Evolutionary conservation across 1,140 invertebrate genomes (phyloP).

Genomic region (Metopolophium dirhodum): DNA sequence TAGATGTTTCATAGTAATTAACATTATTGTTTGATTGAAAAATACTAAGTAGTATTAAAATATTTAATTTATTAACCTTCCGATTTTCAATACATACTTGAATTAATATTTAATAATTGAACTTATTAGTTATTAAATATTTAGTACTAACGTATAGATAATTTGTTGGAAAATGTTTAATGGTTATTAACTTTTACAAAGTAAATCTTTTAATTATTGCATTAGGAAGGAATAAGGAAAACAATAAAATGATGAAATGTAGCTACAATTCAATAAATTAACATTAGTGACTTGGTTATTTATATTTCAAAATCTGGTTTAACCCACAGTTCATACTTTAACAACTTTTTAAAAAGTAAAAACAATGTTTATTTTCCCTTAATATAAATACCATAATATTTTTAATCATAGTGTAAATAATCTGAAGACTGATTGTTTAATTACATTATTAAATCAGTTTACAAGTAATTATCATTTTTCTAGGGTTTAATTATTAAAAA

Average conservation of each 20-base stretch:
- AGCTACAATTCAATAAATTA: constrained; percentile 33
- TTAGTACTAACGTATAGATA: neutral
- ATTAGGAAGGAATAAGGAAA: constrained; percentile 20
- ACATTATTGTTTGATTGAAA: neutral
- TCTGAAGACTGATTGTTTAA: constrained; percentile 22
- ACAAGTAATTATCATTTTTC: constrained; percentile 34
- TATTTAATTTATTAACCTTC: neutral
- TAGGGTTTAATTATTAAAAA: constrained; percentile 36
- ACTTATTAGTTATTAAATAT: neutral
- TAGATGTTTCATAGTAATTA: neutral
- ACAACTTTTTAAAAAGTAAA: constrained; percentile 54
- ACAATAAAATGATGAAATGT: neutral
- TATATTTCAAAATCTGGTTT: constrained; percentile 52
- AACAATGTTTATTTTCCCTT: constrained; percentile 50
- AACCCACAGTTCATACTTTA: constrained; percentile 43
- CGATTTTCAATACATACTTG: neutral
- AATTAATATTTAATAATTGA: neutral
- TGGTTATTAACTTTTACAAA: neutral
- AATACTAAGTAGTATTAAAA: neutral
- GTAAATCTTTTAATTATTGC: neutral
- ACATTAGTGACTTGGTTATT: constrained; percentile 46
- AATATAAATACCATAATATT: constrained; percentile 41
- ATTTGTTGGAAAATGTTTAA: neutral
- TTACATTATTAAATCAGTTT: constrained; percentile 48
- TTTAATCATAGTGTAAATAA: constrained; percentile 44